Percentiles rank a stretch among this genome's conserved stretches.
Evolutionary conservation across 2,888 invertebrate species (phyloP).

Genomic region (Exocentrus adspersus): DNA sequence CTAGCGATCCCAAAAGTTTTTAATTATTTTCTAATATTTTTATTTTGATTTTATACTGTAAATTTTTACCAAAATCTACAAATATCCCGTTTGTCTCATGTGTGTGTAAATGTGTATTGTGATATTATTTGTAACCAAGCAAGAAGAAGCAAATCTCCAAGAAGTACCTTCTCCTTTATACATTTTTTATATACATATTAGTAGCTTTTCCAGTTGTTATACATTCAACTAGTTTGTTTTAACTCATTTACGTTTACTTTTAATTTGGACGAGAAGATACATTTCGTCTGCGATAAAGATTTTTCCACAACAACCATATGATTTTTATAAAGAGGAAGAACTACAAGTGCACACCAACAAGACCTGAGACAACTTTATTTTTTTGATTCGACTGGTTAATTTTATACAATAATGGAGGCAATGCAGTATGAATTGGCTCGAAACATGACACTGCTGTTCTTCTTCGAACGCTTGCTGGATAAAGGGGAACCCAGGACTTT

Average conservation of each 20-base stretch:
- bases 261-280: background rate
- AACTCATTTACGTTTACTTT: too few species aligned
- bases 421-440: constrained; percentile 93
- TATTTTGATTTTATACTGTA: constrained; percentile 41
- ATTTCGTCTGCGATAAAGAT: background rate
- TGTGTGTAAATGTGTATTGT: constrained; percentile 24
- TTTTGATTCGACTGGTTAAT: constrained; percentile 13
- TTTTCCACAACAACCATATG: constrained; percentile 12
- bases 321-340: constrained; percentile 14
- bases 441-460: constrained; percentile 97
- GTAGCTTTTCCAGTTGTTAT: too few species aligned
- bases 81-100: constrained; percentile 27
- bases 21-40: constrained; percentile 46
- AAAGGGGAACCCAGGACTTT: constrained; percentile 95
- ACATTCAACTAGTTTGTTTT: too few species aligned
- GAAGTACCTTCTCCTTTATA: constrained; percentile 13
- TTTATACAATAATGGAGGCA: constrained; percentile 76
- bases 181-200: constrained; percentile 18
- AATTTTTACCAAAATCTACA: constrained; percentile 34
- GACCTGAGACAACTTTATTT: constrained; percentile 10
- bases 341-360: background rate
- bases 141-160: constrained; percentile 13
- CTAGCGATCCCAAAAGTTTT: constrained; percentile 51
- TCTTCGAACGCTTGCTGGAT: constrained; percentile 97
- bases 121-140: constrained; percentile 24